phyloP scores from a whole-genome alignment of 2,113 vertebrate genomes.

The Cygnus atratus region DNA sequence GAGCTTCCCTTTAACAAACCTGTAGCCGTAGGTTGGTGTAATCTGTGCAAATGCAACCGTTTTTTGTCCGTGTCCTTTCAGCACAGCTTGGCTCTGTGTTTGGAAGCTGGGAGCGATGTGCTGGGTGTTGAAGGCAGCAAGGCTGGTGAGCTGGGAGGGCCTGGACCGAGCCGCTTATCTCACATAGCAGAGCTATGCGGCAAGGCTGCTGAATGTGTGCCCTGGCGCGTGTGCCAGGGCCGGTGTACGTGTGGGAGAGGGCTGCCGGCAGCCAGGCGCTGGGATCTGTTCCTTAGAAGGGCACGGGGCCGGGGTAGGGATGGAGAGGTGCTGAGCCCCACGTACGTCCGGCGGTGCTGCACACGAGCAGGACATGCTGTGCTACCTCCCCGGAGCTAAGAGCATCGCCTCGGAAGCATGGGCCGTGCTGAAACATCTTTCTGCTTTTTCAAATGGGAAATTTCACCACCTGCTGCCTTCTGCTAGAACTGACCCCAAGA shows the following conservation, averaged over 20 bases:
- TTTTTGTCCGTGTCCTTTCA: background rate
- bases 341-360: fast-evolving
- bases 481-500: background rate
- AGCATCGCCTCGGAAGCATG: background rate
- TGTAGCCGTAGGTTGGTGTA: background rate
- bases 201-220: fast-evolving
- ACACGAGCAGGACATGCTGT: fast-evolving
- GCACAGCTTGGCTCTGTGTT: background rate
- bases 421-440: background rate
- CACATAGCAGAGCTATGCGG: background rate
- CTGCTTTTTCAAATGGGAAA: background rate
- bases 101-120: background rate
- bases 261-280: background rate
- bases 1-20: background rate
- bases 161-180: background rate
- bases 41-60: background rate
- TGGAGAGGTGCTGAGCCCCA: background rate
- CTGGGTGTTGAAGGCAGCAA: fast-evolving
- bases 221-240: fast-evolving
- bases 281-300: background rate
- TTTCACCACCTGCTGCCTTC: background rate
- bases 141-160: background rate
- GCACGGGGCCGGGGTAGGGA: background rate
- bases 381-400: background rate
- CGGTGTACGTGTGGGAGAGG: background rate